Conservation (phyloP, 2,113 vertebrate genomes). For the Oenanthe oenanthe region DNA sequence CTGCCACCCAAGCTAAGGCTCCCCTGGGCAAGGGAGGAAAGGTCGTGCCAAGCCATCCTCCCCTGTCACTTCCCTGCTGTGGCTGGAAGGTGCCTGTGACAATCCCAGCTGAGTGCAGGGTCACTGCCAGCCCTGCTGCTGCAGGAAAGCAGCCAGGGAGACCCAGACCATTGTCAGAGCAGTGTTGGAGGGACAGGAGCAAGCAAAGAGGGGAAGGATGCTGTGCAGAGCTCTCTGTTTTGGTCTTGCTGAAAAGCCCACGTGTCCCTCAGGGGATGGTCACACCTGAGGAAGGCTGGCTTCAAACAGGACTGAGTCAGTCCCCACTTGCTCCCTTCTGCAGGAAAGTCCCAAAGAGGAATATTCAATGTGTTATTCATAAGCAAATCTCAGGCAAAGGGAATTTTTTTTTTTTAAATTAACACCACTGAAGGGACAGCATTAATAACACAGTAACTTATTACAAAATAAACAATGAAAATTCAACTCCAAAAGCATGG, state of each 20-base stretch:
- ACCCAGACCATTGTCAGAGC: neutral
- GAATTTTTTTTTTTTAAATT: neutral
- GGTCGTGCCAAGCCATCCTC: neutral
- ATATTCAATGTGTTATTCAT: neutral
- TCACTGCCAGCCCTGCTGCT: neutral
- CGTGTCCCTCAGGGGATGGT: accelerated
- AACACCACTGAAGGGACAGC: neutral
- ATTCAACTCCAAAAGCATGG: neutral
- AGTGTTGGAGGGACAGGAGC: neutral
- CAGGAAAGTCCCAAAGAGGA: neutral
- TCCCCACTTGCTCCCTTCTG: neutral
- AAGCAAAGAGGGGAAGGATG: neutral
- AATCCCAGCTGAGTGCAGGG: accelerated
- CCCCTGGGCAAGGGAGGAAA: accelerated
- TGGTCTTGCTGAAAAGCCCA: neutral
- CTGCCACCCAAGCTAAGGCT: neutral
- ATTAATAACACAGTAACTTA: constrained; percentile 6
- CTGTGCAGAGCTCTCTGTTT: accelerated
- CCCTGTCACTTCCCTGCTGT: neutral
- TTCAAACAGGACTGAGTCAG: neutral
- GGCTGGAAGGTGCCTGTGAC: neutral
- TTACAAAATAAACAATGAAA: constrained; percentile 10
- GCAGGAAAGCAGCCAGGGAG: neutral
- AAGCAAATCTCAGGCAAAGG: neutral
- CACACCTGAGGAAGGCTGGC: neutral